These are phyloP conservation scores for Taenaris catops DNA, from an alignment of 2,888 invertebrate genomes.

Conservation along the genomic window DNA sequence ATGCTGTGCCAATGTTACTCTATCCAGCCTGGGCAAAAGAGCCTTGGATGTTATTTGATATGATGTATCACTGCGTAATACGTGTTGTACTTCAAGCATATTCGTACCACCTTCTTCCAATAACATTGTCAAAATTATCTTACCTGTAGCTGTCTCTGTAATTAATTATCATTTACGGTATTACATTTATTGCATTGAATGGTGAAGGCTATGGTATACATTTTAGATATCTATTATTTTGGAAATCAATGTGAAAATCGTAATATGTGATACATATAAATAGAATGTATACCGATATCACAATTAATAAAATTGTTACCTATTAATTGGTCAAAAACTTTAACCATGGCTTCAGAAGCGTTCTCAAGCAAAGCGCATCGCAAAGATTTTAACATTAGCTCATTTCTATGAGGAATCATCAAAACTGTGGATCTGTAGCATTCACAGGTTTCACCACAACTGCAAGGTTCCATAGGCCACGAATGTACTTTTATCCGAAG, in stretches of 20 bases:
- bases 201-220: no score
- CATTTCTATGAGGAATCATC: constrained; percentile 60
- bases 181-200: no score
- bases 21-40: constrained; percentile 42
- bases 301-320: no score
- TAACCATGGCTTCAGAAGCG: constrained; percentile 56
- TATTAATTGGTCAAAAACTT: constrained; percentile 54
- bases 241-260: no score
- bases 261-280: no score
- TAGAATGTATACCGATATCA: no score
- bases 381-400: constrained; percentile 56
- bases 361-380: constrained; percentile 57
- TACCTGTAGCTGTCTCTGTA: constrained; percentile 57
- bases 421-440: constrained; percentile 58
- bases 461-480: constrained; percentile 63
- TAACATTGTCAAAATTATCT: constrained; percentile 53
- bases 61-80: constrained; percentile 42
- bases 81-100: constrained; percentile 54
- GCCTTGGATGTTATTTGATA: constrained; percentile 47
- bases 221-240: no score
- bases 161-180: constrained; percentile 15
- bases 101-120: constrained; percentile 57
- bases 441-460: constrained; percentile 61
- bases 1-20: constrained; percentile 46
- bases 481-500: constrained; percentile 41